Conservation (phyloP, 1,140 invertebrate genomes). For the Riptortus pedestris region DNA sequence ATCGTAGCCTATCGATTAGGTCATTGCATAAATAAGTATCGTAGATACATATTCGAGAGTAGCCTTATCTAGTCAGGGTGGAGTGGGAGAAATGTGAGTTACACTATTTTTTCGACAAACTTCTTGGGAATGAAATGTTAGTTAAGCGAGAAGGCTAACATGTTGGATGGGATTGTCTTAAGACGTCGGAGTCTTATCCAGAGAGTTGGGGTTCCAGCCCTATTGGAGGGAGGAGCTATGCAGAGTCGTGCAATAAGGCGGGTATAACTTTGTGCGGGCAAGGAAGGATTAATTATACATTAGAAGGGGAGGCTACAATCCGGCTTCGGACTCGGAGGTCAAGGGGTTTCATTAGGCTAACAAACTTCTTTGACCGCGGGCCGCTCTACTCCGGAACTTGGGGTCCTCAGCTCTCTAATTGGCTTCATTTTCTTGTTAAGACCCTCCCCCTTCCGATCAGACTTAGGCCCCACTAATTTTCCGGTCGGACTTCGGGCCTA, state of each 20-base stretch:
- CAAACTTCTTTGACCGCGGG: constrained; percentile 28
- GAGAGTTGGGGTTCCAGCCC: too few species aligned
- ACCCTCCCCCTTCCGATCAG: constrained; percentile 7
- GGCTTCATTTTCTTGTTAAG: constrained; percentile 26
- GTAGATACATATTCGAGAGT: too few species aligned
- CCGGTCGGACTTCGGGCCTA: background rate
- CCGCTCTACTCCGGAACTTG: background rate
- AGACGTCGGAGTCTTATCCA: background rate
- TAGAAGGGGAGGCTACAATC: background rate
- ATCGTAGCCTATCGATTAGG: too few species aligned
- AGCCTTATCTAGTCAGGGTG: too few species aligned
- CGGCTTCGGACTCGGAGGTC: constrained; percentile 13
- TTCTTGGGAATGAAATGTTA: too few species aligned
- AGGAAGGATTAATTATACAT: constrained; percentile 26
- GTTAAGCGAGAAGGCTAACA: too few species aligned
- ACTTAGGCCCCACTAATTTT: background rate
- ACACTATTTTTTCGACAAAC: too few species aligned
- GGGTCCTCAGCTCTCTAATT: constrained; percentile 14
- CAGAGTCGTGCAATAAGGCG: constrained; percentile 20
- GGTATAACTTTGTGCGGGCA: constrained; percentile 21
- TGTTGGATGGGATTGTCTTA: background rate
- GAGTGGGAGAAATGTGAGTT: too few species aligned
- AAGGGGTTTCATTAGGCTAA: constrained; percentile 26
- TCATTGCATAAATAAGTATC: too few species aligned
- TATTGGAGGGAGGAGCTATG: constrained; percentile 12